Evolutionary conservation across 2,888 invertebrate genomes (phyloP).

Genomic region (Microplitis deprimator): DNA sequence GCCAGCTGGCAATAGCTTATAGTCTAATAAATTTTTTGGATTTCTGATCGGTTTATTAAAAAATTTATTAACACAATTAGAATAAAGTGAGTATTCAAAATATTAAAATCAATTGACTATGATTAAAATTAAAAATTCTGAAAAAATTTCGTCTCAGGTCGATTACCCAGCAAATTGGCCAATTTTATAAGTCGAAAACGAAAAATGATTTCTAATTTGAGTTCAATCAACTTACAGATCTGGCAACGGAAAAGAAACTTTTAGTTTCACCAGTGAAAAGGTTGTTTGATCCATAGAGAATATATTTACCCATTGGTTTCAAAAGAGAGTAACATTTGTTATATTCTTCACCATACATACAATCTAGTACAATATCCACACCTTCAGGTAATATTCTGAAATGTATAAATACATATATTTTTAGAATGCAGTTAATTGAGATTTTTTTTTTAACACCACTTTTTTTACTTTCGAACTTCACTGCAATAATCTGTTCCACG

Average conservation of each 20-base stretch:
- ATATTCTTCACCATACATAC: conserved; percentile 90
- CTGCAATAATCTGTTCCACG: conserved; percentile 85
- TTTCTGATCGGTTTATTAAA: too few relatives aligned
- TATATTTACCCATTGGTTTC: conserved; percentile 91
- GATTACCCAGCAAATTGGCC: too few relatives aligned
- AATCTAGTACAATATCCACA: conserved; percentile 89
- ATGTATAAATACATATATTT: conserved; percentile 44
- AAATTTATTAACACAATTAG: too few relatives aligned
- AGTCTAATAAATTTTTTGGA: too few relatives aligned
- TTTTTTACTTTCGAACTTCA: conserved; percentile 85
- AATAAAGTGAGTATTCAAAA: too few relatives aligned
- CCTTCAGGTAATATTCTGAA: conserved; percentile 81
- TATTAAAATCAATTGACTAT: too few relatives aligned
- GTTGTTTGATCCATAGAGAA: conserved; percentile 90
- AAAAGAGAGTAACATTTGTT: conserved; percentile 87
- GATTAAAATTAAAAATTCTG: too few relatives aligned
- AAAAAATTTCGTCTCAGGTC: too few relatives aligned
- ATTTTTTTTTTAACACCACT: not conserved
- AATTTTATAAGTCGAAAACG: too few relatives aligned
- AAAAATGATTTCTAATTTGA: conserved; percentile 20
- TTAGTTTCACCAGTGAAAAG: conserved; percentile 92
- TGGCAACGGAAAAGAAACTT: conserved; percentile 91
- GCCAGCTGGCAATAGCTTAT: too few relatives aligned
- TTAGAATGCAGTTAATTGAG: not conserved
- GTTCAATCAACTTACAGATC: conserved; percentile 80